A percentile compares a stretch with the other conserved stretches of the same genome.
Evolutionary conservation across 2,113 vertebrate species (phyloP).

Genomic region (Entelurus aequoreus): DNA sequence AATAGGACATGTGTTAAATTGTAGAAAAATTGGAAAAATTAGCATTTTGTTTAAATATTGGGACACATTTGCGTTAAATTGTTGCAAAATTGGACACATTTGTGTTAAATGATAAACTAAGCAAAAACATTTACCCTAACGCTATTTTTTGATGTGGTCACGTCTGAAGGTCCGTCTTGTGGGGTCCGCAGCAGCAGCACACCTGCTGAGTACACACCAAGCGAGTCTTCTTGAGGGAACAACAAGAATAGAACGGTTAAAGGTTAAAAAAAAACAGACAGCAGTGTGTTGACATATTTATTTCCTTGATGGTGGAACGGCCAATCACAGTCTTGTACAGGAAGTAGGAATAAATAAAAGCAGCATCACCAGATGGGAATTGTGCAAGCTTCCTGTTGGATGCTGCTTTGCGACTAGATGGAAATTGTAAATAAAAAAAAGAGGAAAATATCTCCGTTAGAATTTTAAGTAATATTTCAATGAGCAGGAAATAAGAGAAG

Average conservation of each 20-base stretch:
- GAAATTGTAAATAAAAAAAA: neutral
- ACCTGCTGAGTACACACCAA: constrained; percentile 46
- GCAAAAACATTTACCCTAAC: no score
- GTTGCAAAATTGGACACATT: no score
- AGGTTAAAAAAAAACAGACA: neutral
- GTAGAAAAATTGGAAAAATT: no score
- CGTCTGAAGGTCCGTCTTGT: no score
- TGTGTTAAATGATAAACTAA: no score
- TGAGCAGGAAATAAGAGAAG: neutral
- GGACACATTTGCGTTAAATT: no score
- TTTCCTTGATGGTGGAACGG: no score
- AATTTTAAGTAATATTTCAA: neutral
- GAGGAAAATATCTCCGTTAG: neutral
- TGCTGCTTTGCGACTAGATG: neutral
- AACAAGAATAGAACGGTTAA: neutral
- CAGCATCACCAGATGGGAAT: neutral
- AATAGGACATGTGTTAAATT: no score
- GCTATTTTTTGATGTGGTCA: no score
- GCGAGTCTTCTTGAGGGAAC: constrained; percentile 32
- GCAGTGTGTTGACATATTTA: no score
- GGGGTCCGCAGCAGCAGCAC: constrained; percentile 24
- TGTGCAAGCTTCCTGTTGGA: neutral
- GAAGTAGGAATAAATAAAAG: constrained; percentile 1
- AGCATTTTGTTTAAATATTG: no score
- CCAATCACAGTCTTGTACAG: neutral